Conservation (phyloP, 2,113 vertebrate species). For the Loxodonta africana region DNA sequence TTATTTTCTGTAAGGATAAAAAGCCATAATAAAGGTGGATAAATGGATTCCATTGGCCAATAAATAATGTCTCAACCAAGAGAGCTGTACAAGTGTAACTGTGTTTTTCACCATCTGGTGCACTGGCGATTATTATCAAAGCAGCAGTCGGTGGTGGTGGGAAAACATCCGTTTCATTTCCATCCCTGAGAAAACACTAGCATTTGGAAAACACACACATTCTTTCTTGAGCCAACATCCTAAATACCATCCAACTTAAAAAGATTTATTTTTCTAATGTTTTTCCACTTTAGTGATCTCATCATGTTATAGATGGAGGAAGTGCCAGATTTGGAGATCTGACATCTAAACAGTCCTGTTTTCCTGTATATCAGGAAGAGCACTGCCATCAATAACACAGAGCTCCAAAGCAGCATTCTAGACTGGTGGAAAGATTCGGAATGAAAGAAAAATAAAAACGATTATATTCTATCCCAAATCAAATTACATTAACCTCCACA, state of each 20-base stretch:
- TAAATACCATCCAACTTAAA: constrained; percentile 53
- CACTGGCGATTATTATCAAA: constrained; percentile 73
- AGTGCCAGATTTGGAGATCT: neutral
- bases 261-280: constrained; percentile 68
- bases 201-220: constrained; percentile 74
- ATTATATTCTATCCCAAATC: neutral
- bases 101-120: constrained; percentile 76
- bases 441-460: neutral
- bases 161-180: constrained; percentile 73
- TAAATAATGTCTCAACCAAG: constrained; percentile 72
- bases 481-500: neutral
- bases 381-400: neutral
- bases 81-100: constrained; percentile 64
- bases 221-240: constrained; percentile 43
- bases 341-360: constrained; percentile 10
- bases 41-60: constrained; percentile 63
- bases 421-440: neutral
- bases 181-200: constrained; percentile 71
- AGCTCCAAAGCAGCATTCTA: neutral
- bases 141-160: constrained; percentile 76
- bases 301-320: constrained; percentile 1
- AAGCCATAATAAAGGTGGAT: constrained; percentile 64
- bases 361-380: neutral
- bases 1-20: constrained; percentile 74
- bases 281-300: constrained; percentile 33